Conservation (phyloP, 2,113 vertebrate genomes). For the Pan paniscus region DNA sequence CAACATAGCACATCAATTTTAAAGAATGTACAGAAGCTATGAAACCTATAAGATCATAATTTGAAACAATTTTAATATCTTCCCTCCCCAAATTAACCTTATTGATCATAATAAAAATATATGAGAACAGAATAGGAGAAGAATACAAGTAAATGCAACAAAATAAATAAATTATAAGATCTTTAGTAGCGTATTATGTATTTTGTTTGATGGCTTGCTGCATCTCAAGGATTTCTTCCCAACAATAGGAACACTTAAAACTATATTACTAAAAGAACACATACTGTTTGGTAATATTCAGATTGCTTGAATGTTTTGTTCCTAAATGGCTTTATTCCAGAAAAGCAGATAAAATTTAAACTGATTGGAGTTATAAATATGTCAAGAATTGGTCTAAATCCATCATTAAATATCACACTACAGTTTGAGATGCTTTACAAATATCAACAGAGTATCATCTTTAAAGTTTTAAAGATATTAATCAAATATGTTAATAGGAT, state of each 20-base stretch:
- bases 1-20: background rate
- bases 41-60: background rate
- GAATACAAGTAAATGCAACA: background rate
- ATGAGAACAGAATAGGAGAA: background rate
- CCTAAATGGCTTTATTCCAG: conserved; percentile 63
- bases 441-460: conserved; percentile 64
- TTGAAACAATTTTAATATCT: background rate
- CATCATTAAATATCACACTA: conserved; percentile 64
- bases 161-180: background rate
- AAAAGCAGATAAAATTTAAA: conserved; percentile 60
- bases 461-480: conserved; percentile 67
- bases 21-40: background rate
- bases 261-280: conserved; percentile 21
- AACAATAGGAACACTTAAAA: conserved; percentile 43
- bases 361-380: conserved; percentile 64
- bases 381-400: conserved; percentile 63
- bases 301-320: conserved; percentile 46
- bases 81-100: background rate
- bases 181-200: background rate
- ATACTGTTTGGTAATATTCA: conserved; percentile 31
- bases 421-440: conserved; percentile 62
- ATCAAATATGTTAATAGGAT: conserved; percentile 16
- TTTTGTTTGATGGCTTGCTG: background rate
- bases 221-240: background rate
- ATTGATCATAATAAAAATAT: background rate